Evolutionary conservation across 1,140 invertebrate species (phyloP).

Genomic region (Uloborus diversus): DNA sequence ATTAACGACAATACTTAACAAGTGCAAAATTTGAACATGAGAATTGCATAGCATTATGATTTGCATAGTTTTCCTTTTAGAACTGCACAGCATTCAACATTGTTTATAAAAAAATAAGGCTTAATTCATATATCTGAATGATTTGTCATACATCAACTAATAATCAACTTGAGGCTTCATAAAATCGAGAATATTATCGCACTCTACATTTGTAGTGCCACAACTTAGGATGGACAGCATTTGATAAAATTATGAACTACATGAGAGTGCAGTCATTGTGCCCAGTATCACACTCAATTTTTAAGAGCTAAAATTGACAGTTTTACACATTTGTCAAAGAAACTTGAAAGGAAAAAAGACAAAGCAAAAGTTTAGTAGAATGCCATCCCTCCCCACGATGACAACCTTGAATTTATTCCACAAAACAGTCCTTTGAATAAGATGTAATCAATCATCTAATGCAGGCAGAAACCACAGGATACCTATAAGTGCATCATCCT

Average conservation of each 20-base stretch:
- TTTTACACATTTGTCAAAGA: slow-evolving; percentile 38
- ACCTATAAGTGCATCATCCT: slow-evolving; percentile 6
- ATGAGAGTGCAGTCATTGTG: slow-evolving; percentile 6
- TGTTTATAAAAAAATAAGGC: slow-evolving; percentile 3
- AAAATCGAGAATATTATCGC: not conserved
- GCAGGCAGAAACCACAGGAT: not conserved
- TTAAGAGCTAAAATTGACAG: slow-evolving; percentile 26
- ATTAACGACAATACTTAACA: not conserved
- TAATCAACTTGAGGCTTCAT: not conserved
- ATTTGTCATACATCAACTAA: not conserved
- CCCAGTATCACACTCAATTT: slow-evolving; percentile 23
- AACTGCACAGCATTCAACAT: not conserved
- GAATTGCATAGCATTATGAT: not conserved
- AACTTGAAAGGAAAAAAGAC: slow-evolving; percentile 10
- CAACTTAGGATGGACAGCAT: slow-evolving; percentile 5
- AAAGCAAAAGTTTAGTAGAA: slow-evolving; percentile 19
- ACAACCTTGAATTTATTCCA: slow-evolving; percentile 29
- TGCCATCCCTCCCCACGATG: slow-evolving; percentile 40
- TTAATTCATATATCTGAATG: not conserved
- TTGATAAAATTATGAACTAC: slow-evolving; percentile 6
- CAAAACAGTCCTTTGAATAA: not conserved
- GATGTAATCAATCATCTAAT: slow-evolving; percentile 13
- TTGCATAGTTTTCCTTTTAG: not conserved
- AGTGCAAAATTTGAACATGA: not conserved
- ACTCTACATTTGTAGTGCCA: not conserved